phyloP scores from a whole-genome alignment of 2,113 vertebrate genomes.

The Sturnus vulgaris region DNA sequence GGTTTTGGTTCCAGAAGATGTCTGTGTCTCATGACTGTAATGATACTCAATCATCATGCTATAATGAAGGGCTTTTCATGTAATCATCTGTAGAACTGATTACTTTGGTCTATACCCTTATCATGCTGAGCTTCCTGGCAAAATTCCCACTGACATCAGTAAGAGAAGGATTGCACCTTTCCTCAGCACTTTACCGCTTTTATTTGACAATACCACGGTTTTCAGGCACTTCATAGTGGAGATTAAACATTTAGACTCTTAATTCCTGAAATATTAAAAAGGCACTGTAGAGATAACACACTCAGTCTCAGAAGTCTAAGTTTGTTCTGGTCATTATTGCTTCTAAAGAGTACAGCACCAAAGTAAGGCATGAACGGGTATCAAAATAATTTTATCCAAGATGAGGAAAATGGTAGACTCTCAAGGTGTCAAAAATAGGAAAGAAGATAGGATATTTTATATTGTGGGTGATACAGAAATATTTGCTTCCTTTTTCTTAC shows the following conservation, averaged over 20 bases:
- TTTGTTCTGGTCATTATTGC: background rate
- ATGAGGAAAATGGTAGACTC: background rate
- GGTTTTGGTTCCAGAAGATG: constrained; percentile 43
- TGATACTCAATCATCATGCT: constrained; percentile 38
- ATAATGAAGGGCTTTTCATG: constrained; percentile 58
- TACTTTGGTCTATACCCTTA: constrained; percentile 39
- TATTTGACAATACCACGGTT: background rate
- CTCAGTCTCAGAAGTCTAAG: background rate
- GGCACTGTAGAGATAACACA: background rate
- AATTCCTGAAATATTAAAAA: constrained; percentile 10
- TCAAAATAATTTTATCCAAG: background rate
- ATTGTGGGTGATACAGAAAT: background rate
- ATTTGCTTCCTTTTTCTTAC: background rate
- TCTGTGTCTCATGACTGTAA: constrained; percentile 43
- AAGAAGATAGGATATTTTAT: background rate
- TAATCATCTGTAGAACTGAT: constrained; percentile 41
- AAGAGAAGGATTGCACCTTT: background rate
- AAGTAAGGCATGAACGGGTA: background rate
- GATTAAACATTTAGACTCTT: background rate
- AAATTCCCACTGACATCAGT: background rate
- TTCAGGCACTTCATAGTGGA: background rate
- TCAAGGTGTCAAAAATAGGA: background rate
- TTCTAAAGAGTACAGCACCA: background rate
- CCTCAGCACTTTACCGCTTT: background rate
- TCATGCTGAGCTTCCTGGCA: constrained; percentile 38